Evolutionary conservation across 2,797 vertebrate genomes (phyloP), one percentile per base, ranked within the genome.

Genomic region (Cynopterus sphinx): DNA sequence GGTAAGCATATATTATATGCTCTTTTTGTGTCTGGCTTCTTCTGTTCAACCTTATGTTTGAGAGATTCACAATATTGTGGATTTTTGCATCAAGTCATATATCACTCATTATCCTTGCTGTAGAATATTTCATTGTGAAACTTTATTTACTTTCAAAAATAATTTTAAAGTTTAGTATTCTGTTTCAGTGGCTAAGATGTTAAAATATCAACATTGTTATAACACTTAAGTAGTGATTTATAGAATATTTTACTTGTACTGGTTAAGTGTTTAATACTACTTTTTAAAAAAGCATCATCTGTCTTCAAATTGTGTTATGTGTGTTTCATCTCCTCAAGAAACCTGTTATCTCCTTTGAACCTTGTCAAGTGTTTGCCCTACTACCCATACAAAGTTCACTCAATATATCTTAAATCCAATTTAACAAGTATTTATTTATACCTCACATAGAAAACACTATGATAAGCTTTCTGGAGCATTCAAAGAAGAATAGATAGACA

Each of bases 361-460:
- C 15, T 21, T 41, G 31, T 53, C 49, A 96, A 46, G 41, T 46
- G 55, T 71, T 53, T 81, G 7, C 31, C 55, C 49, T 77, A 28
- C 90, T 65, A 87, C 13, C 33, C 70, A 75, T 11, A 77, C 28
- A 57, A 87, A 85, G 36, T 65, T 68, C 11, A 90, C 17, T 33
- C 57, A 55, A 39, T 33, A 6, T 5, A 84, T 36, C 67, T 41
- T 71, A 17, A 68, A 84, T 90, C 71, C 67, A 87, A 91, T 41
- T 95, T 79, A 90, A 90, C 10, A 77, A 94, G 71, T 53, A 68
- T 81, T 82, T 92, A 91, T 19, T 83, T 49, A 71, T 77, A 85
- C 16, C 46, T 59, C 75, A 70, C 79, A 75, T 2, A 75, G 31
- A 70, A 71, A 91, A 86, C 19, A 59, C 49, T 24, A 19, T 19